Evolutionary conservation across 2,113 vertebrate species (phyloP).

Genomic region (Microtus pennsylvanicus): DNA sequence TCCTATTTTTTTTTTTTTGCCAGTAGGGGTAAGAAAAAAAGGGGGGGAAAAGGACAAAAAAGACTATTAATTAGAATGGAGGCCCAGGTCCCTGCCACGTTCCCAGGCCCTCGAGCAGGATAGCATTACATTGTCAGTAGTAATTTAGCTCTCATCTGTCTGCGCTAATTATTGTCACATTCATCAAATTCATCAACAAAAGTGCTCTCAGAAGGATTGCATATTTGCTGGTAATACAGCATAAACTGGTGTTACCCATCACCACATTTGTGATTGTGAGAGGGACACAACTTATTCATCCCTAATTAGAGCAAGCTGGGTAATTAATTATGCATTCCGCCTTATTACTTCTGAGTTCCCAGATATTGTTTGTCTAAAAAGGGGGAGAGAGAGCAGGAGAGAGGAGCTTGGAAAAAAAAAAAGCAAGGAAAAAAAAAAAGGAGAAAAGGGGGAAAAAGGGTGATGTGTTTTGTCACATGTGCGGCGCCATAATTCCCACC

Average conservation of each 20-base stretch:
- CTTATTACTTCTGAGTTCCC: slow-evolving; percentile 98
- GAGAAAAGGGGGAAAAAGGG: slow-evolving; percentile 85
- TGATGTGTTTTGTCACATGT: slow-evolving; percentile 99
- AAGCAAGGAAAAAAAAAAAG: slow-evolving; percentile 82
- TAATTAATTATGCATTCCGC: slow-evolving; percentile 99
- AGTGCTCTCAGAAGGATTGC: slow-evolving; percentile 98
- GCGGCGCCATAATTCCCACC: slow-evolving; percentile 99
- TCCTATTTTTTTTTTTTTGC: background rate
- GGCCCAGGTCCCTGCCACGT: slow-evolving; percentile 93
- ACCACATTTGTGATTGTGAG: slow-evolving; percentile 96
- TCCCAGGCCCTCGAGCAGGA: slow-evolving; percentile 96
- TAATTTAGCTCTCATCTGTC: slow-evolving; percentile 99
- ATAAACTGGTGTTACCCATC: slow-evolving; percentile 99
- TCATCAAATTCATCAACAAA: slow-evolving; percentile 99
- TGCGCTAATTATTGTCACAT: slow-evolving; percentile 99
- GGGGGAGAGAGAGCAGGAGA: slow-evolving; percentile 87
- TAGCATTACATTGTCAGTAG: slow-evolving; percentile 98
- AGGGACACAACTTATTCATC: slow-evolving; percentile 99
- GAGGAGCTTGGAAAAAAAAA: slow-evolving; percentile 87
- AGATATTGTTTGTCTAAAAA: slow-evolving; percentile 97
- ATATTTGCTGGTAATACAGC: slow-evolving; percentile 99
- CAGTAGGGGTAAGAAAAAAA: slow-evolving; percentile 84
- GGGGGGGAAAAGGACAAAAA: slow-evolving; percentile 74
- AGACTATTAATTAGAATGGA: slow-evolving; percentile 95
- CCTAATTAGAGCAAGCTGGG: slow-evolving; percentile 99